Evolutionary conservation across 1,140 invertebrate genomes (phyloP).

Genomic region (Ceratosolen solmsi): DNA sequence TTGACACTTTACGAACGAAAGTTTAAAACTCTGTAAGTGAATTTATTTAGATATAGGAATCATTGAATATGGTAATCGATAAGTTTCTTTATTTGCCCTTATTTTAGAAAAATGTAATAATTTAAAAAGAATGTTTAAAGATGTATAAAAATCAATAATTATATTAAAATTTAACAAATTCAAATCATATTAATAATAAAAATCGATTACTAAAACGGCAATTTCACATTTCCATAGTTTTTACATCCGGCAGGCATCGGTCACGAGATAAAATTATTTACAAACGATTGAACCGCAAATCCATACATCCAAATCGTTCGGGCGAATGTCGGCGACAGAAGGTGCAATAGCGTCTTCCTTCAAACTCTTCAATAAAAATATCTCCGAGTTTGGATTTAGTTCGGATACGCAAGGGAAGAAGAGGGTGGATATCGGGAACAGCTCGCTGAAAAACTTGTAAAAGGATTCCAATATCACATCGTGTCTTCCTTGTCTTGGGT

Average conservation of each 20-base stretch:
- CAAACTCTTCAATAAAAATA: slow-evolving; percentile 19
- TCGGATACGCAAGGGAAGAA: neutral
- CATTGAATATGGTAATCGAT: too few relatives aligned
- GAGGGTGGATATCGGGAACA: slow-evolving; percentile 41
- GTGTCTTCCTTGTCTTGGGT: neutral
- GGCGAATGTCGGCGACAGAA: slow-evolving; percentile 33
- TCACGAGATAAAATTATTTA: slow-evolving; percentile 8
- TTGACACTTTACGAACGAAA: too few relatives aligned
- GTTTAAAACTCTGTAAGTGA: too few relatives aligned
- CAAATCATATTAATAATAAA: neutral
- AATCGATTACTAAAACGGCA: neutral
- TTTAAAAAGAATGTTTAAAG: too few relatives aligned
- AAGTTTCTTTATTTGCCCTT: too few relatives aligned
- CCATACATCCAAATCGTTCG: slow-evolving; percentile 39
- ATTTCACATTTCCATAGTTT: neutral
- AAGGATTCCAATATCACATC: slow-evolving; percentile 51
- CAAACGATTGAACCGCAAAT: slow-evolving; percentile 19
- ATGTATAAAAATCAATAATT: too few relatives aligned
- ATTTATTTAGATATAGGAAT: too few relatives aligned
- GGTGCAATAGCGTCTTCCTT: neutral
- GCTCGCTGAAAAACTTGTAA: slow-evolving; percentile 35
- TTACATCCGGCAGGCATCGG: neutral
- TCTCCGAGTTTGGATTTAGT: neutral
- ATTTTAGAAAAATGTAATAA: too few relatives aligned
- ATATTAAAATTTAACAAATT: too few relatives aligned